These are phyloP conservation scores for Meriones unguiculatus DNA, from an alignment of 2,113 vertebrate species.

Conservation along the genomic window DNA sequence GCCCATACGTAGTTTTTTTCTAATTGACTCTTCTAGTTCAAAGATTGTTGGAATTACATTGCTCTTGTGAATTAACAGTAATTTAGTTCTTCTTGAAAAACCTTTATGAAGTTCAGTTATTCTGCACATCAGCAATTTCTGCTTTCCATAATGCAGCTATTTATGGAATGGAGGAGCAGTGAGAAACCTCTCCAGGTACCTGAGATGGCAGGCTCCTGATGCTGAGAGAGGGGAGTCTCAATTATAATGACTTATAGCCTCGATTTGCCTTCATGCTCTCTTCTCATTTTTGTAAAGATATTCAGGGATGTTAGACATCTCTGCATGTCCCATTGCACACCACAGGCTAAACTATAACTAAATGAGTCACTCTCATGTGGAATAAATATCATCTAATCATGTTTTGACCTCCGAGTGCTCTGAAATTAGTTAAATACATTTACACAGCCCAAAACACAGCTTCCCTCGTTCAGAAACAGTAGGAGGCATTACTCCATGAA, in stretches of 20 bases:
- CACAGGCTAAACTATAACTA: constrained; percentile 28
- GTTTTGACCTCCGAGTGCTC: constrained; percentile 37
- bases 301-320: not conserved
- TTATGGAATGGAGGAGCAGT: not conserved
- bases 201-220: not conserved
- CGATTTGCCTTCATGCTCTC: constrained; percentile 3
- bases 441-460: constrained; percentile 30
- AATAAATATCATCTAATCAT: constrained; percentile 45
- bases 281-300: constrained; percentile 57
- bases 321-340: constrained; percentile 16
- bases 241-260: constrained; percentile 10
- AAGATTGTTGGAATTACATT: not conserved
- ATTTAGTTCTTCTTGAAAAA: not conserved
- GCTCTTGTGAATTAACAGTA: not conserved
- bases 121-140: not conserved
- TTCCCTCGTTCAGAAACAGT: not conserved
- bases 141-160: not conserved
- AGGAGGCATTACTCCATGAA: not conserved
- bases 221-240: not conserved
- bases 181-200: not conserved
- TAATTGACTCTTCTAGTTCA: constrained; percentile 38
- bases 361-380: constrained; percentile 34
- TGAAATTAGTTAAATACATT: constrained; percentile 55
- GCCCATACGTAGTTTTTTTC: not conserved
- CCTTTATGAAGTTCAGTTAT: constrained; percentile 14